Percentiles rank a stretch among this genome's conserved stretches.
Evolutionary conservation across 2,888 invertebrate species (phyloP).

Genomic region (Dasysyrphus tricinctus): DNA sequence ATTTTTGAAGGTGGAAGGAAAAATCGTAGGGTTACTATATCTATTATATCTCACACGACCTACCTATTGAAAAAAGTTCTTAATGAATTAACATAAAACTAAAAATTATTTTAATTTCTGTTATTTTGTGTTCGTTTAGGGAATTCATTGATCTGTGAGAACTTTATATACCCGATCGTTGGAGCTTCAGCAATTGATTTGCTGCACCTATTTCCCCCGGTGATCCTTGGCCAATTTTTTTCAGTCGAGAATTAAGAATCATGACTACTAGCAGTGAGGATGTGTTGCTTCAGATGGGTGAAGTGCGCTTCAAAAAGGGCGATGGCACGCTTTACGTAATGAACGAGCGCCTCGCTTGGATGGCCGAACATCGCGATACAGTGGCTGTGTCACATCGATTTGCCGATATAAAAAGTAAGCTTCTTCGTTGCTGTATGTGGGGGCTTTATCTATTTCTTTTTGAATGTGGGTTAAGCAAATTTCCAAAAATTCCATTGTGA

Average conservation of each 20-base stretch:
- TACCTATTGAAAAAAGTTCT: conserved; percentile 2
- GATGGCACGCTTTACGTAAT: conserved; percentile 97
- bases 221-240: background rate
- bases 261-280: conserved; percentile 97
- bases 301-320: conserved; percentile 97
- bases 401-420: conserved; percentile 97
- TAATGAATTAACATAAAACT: background rate
- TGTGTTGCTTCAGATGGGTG: conserved; percentile 94
- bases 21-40: conserved; percentile 10
- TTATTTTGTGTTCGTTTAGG: conserved; percentile 42
- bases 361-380: conserved; percentile 95
- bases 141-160: conserved; percentile 26
- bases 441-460: background rate
- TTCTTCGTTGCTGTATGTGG: background rate
- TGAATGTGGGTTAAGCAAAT: conserved; percentile 31
- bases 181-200: conserved; percentile 14
- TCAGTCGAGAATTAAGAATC: background rate
- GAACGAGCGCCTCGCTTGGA: conserved; percentile 98
- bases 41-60: background rate
- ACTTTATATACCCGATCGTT: background rate
- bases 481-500: background rate
- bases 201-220: background rate
- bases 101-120: background rate
- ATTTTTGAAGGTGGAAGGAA: conserved; percentile 15
- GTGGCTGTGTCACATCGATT: conserved; percentile 97